phyloP scores from a whole-genome alignment of 2,797 vertebrate species.

The Rhinichthys osculus region DNA sequence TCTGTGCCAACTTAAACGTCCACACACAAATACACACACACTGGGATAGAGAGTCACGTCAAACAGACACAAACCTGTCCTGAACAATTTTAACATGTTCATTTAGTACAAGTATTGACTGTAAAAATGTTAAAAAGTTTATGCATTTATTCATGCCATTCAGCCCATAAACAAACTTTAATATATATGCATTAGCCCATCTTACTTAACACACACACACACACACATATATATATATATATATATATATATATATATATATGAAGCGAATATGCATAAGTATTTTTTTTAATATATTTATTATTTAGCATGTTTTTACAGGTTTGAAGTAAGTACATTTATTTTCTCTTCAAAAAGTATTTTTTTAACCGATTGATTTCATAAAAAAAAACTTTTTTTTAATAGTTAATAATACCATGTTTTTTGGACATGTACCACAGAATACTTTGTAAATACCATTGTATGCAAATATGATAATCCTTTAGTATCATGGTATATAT shows the following conservation, averaged over 20 bases:
- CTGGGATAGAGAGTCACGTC: background rate
- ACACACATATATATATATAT: too few relatives aligned
- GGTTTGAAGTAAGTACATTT: background rate
- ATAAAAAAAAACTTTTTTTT: background rate
- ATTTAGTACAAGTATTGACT: background rate
- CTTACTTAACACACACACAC: too few relatives aligned
- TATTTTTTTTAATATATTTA: too few relatives aligned
- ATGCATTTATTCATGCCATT: background rate
- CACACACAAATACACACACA: slow-evolving; percentile 24
- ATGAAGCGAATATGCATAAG: too few relatives aligned
- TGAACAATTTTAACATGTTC: background rate
- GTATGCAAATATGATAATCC: background rate
- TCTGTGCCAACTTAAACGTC: slow-evolving; percentile 37
- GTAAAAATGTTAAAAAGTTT: background rate
- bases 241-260: too few relatives aligned
- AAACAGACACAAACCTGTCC: background rate
- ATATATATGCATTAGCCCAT: too few relatives aligned
- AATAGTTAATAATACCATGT: background rate
- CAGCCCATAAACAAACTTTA: background rate
- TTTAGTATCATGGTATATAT: too few relatives aligned
- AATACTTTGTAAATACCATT: background rate
- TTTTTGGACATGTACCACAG: background rate
- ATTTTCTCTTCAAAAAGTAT: background rate
- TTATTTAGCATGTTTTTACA: background rate
- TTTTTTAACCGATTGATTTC: background rate